These are phyloP conservation scores for Otolemur garnettii DNA, from an alignment of 2,113 vertebrate genomes.

Conservation along the genomic window DNA sequence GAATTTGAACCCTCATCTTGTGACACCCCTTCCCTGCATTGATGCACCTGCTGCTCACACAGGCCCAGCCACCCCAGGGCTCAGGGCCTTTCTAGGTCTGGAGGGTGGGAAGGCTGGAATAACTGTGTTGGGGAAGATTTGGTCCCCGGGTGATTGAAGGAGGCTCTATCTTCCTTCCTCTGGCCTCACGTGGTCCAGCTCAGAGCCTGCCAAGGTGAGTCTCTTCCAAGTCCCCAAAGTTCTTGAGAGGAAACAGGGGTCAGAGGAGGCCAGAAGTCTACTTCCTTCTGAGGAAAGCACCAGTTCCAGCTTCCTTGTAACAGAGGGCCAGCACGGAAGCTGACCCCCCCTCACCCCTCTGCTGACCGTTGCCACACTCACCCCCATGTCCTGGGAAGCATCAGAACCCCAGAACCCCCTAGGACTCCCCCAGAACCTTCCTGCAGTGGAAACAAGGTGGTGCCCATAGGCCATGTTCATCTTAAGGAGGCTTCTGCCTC, in stretches of 20 bases:
- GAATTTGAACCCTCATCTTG: background rate
- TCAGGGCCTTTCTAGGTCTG: background rate
- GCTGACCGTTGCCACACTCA: background rate
- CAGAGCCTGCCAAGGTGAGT: background rate
- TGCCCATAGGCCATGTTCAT: background rate
- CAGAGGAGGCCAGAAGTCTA: background rate
- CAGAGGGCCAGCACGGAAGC: background rate
- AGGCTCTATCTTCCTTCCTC: background rate
- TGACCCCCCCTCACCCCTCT: background rate
- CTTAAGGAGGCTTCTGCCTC: background rate
- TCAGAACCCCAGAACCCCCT: background rate
- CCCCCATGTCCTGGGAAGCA: background rate
- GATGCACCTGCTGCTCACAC: background rate
- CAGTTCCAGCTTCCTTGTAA: background rate
- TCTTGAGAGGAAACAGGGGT: constrained; percentile 14
- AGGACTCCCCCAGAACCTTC: background rate
- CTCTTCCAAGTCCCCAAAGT: background rate
- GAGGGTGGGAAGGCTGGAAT: background rate
- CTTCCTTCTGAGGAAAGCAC: constrained; percentile 14
- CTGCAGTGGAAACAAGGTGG: background rate
- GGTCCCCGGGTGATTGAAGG: background rate
- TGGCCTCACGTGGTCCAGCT: background rate
- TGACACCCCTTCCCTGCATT: background rate
- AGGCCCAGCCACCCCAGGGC: background rate
- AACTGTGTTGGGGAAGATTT: background rate